Evolutionary conservation across 92 coral and sea anemone genomes (phyloP).

Genomic region (Parazoanthus darwini): DNA sequence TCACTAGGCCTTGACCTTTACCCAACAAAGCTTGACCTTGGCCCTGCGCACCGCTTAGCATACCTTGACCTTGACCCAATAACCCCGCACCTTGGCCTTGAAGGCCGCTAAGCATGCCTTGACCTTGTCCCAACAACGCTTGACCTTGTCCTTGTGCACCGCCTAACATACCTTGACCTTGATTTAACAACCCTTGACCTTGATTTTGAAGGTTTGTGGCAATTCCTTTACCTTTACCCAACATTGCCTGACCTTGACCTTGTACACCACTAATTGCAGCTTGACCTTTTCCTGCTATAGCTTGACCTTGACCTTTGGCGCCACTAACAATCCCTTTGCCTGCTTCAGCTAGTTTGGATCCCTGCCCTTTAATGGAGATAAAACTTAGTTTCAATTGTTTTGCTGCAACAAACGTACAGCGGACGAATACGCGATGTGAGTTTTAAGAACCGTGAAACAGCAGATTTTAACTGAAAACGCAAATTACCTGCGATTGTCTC

Average conservation of each 20-base stretch:
- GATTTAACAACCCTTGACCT: slow-evolving; percentile 50
- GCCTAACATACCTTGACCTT: slow-evolving; percentile 48
- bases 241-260: slow-evolving; percentile 61
- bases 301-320: slow-evolving; percentile 34
- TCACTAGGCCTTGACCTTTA: slow-evolving; percentile 48
- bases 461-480: no score
- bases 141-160: slow-evolving; percentile 54
- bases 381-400: no score
- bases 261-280: slow-evolving; percentile 46
- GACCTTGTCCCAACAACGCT: slow-evolving; percentile 51
- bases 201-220: slow-evolving; percentile 47
- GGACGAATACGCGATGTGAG: no score
- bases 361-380: slow-evolving; percentile 1
- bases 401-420: no score
- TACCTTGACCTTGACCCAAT: slow-evolving; percentile 57
- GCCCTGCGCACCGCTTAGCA: slow-evolving; percentile 51
- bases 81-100: slow-evolving; percentile 73
- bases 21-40: slow-evolving; percentile 57
- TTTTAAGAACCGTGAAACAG: no score
- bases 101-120: slow-evolving; percentile 40
- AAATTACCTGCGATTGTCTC: no score
- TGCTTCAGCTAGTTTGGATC: slow-evolving; percentile 22
- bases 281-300: slow-evolving; percentile 40
- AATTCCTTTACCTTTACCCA: slow-evolving; percentile 64
- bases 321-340: slow-evolving; percentile 27